phyloP scores from a whole-genome alignment of 2,113 vertebrate species.

The Pipa parva region DNA sequence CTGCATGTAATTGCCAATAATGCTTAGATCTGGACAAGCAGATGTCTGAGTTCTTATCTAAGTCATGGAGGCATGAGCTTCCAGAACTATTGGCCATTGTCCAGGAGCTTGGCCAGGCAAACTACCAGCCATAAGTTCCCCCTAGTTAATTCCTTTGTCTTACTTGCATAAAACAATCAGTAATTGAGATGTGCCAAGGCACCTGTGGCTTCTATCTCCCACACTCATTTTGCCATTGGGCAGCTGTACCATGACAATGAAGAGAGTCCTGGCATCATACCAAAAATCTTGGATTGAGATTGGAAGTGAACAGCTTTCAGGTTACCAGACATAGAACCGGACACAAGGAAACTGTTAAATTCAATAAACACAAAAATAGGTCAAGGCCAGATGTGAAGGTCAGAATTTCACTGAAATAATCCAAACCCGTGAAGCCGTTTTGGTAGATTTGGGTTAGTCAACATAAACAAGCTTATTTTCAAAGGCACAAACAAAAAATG shows the following conservation, averaged over 20 bases:
- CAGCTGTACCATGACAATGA: conserved; percentile 19
- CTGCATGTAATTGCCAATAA: conserved; percentile 1
- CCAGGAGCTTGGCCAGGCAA: conserved; percentile 11
- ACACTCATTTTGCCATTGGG: conserved; percentile 5
- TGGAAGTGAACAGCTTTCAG: neutral
- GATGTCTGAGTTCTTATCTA: conserved; percentile 33
- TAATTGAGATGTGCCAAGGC: conserved; percentile 22
- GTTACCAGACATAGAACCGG: neutral
- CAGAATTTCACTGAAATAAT: neutral
- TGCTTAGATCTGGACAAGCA: conserved; percentile 34
- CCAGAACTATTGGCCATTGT: conserved; percentile 11
- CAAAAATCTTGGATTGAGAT: conserved; percentile 7
- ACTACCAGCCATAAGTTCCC: conserved; percentile 31
- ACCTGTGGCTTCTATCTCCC: conserved; percentile 16
- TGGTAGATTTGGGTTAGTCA: too few relatives aligned
- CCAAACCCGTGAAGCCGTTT: neutral
- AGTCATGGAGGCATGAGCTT: conserved; percentile 9
- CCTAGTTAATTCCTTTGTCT: conserved; percentile 28
- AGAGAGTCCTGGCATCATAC: conserved; percentile 1
- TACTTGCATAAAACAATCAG: conserved; percentile 6
- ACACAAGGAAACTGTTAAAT: neutral
- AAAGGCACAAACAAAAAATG: too few relatives aligned
- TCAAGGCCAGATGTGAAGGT: neutral
- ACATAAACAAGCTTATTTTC: too few relatives aligned
- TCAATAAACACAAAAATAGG: neutral